phyloP scores from a whole-genome alignment of 2,888 invertebrate species.

The Noctuana brunneofusca region DNA sequence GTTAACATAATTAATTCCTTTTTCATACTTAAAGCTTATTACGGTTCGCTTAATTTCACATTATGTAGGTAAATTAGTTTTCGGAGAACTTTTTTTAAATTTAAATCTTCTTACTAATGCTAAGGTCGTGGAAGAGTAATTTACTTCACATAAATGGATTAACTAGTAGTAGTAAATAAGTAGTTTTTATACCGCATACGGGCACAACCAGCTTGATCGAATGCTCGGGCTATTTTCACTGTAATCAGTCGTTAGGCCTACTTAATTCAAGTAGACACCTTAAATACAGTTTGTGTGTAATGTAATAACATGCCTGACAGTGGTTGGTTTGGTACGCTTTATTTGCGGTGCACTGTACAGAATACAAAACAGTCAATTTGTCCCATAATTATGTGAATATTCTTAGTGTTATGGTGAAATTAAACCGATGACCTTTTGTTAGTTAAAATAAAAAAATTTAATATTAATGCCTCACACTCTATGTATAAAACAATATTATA shows the following conservation, averaged over 20 bases:
- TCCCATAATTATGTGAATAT: background rate
- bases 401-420: background rate
- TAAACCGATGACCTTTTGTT: background rate
- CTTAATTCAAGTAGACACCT: slow-evolving; percentile 24
- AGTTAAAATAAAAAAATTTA: too few species aligned
- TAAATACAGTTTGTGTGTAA: slow-evolving; percentile 25
- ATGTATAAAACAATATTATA: background rate
- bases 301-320: slow-evolving; percentile 28
- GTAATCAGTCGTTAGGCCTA: slow-evolving; percentile 28
- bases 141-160: slow-evolving; percentile 11
- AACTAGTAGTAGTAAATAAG: slow-evolving; percentile 5
- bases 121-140: background rate
- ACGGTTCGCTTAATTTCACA: too few species aligned
- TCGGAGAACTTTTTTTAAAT: too few species aligned
- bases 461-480: too few species aligned
- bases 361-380: background rate
- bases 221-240: slow-evolving; percentile 15
- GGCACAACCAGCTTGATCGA: slow-evolving; percentile 3
- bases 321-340: slow-evolving; percentile 35
- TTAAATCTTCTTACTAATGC: background rate
- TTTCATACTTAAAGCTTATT: too few species aligned
- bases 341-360: slow-evolving; percentile 32
- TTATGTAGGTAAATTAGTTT: too few species aligned
- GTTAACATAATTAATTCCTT: too few species aligned
- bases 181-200: slow-evolving; percentile 8